Conservation (phyloP, 2,888 invertebrate species). For the Anoncus sp. region DNA sequence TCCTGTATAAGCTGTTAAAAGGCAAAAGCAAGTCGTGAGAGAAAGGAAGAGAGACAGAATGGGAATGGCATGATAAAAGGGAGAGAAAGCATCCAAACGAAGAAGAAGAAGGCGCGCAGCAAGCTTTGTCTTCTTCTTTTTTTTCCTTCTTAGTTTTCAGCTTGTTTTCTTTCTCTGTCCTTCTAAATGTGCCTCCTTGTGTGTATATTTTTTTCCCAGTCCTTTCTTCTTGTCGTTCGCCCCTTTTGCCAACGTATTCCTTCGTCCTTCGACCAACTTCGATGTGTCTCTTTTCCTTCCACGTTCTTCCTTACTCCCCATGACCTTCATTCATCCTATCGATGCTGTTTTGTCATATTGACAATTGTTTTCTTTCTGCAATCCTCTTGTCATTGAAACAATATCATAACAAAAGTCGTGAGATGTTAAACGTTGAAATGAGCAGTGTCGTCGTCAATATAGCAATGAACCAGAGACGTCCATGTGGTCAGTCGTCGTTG, state of each 20-base stretch:
- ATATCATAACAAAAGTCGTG: not conserved
- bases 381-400: not conserved
- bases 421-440: not conserved
- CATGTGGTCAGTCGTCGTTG: constrained; percentile 34
- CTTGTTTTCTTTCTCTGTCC: constrained; percentile 7
- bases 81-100: constrained; percentile 24
- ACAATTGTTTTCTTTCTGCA: not conserved
- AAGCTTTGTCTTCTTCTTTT: constrained; percentile 40
- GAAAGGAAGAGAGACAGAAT: constrained; percentile 34
- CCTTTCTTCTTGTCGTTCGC: not conserved
- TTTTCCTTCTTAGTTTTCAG: constrained; percentile 1
- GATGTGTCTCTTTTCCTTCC: constrained; percentile 6
- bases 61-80: too few relatives aligned
- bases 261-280: not conserved
- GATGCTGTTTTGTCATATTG: not conserved
- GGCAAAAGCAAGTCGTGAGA: not conserved
- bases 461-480: not conserved
- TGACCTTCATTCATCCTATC: not conserved
- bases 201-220: constrained; percentile 20
- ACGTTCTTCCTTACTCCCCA: not conserved
- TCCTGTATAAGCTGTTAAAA: constrained; percentile 34
- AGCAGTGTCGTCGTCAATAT: not conserved
- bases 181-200: constrained; percentile 4
- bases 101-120: too few relatives aligned
- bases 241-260: not conserved